These are phyloP conservation scores for Mystacornis crossleyi DNA, from an alignment of 2,113 vertebrate species.

Conservation along the genomic window DNA sequence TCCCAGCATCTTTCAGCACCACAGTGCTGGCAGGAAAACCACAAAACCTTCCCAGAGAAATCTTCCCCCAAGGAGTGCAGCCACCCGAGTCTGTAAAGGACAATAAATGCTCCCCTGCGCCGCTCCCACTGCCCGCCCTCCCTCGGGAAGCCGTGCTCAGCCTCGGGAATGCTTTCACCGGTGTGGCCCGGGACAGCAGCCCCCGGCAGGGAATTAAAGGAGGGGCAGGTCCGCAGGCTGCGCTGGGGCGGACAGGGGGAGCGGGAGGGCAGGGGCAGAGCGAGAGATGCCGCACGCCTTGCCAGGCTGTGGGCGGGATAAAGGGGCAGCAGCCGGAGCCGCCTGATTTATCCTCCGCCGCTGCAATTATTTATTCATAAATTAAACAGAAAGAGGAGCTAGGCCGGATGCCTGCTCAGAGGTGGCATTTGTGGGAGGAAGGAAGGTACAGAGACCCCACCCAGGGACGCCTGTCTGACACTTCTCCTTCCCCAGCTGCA, in stretches of 20 bases:
- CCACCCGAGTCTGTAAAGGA: accelerated
- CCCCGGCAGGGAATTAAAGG: neutral
- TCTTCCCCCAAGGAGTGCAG: neutral
- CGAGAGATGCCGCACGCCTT: neutral
- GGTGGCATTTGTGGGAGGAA: conserved; percentile 8
- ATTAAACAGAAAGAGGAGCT: neutral
- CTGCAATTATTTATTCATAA: conserved; percentile 36
- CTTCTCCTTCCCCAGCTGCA: neutral
- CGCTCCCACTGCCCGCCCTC: neutral
- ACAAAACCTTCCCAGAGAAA: neutral
- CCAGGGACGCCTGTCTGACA: neutral
- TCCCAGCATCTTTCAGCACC: neutral
- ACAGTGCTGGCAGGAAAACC: neutral
- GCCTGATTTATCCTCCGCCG: neutral
- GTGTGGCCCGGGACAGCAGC: neutral
- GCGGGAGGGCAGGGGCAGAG: neutral
- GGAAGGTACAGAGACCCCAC: neutral
- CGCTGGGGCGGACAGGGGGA: neutral
- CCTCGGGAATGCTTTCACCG: neutral
- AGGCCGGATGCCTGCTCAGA: neutral
- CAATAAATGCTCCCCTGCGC: neutral
- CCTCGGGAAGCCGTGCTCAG: neutral
- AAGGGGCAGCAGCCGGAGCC: neutral
- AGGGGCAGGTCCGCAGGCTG: neutral
- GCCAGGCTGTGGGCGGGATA: neutral